A percentile compares a stretch with the other conserved stretches of the same genome.
These are phyloP conservation scores for Cardinalis cardinalis DNA, from an alignment of 2,113 vertebrate genomes.

Conservation along the genomic window DNA sequence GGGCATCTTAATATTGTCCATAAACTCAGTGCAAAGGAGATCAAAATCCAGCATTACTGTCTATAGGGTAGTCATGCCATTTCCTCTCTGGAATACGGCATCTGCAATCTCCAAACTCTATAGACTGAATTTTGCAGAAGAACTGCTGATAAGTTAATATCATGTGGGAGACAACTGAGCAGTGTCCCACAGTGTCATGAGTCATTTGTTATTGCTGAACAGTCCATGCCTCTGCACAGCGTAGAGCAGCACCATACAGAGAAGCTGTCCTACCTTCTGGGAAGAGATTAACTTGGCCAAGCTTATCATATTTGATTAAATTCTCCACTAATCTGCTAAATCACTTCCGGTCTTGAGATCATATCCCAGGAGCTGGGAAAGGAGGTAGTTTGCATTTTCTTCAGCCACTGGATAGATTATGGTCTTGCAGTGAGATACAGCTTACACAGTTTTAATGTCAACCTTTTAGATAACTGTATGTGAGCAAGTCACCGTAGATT, in stretches of 20 bases:
- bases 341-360: neutral
- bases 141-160: neutral
- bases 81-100: neutral
- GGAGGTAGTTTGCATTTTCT: neutral
- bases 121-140: neutral
- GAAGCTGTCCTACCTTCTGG: neutral
- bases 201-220: neutral
- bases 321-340: neutral
- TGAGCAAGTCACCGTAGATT: neutral
- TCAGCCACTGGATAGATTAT: neutral
- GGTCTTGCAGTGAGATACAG: neutral
- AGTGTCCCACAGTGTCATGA: neutral
- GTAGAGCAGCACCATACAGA: neutral
- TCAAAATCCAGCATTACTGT: neutral
- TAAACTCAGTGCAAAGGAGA: neutral
- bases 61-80: neutral
- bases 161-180: neutral
- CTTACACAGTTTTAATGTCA: neutral
- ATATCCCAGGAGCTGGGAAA: neutral
- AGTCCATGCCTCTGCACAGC: neutral
- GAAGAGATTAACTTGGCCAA: neutral
- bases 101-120: neutral
- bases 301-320: neutral
- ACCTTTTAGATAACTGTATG: neutral
- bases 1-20: neutral